Percentiles rank a stretch among this genome's conserved stretches.
Evolutionary conservation across 2,888 invertebrate species (phyloP).

Genomic region (Ganaspis brasiliensis): DNA sequence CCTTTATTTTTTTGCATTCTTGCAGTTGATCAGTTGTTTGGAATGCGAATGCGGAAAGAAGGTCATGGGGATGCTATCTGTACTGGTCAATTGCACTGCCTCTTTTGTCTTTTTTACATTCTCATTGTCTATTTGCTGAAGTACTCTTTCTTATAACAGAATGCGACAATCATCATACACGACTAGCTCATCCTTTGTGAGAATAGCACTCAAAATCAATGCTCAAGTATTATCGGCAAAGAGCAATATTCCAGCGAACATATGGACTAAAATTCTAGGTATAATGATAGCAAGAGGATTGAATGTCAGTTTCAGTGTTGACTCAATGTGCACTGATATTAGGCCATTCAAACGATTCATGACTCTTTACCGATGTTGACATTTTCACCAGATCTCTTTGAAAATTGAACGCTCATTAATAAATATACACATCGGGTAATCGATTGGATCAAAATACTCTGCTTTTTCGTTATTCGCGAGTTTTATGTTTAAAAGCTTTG

Average conservation of each 20-base stretch:
- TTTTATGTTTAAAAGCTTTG: slow-evolving; percentile 1
- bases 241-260: not conserved
- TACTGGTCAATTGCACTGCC: slow-evolving; percentile 50
- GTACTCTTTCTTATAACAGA: not conserved
- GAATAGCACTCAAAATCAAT: not conserved
- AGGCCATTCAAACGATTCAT: slow-evolving; percentile 5
- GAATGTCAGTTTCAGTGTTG: not conserved
- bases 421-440: not conserved
- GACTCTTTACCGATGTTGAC: not conserved
- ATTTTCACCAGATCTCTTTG: slow-evolving; percentile 6
- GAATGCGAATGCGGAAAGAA: slow-evolving; percentile 61
- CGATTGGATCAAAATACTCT: not conserved
- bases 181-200: slow-evolving; percentile 18
- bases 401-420: slow-evolving; percentile 9
- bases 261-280: not conserved
- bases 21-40: no score
- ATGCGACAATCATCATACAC: not conserved
- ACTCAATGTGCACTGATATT: not conserved
- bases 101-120: slow-evolving; percentile 23
- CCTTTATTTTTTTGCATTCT: no score
- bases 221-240: not conserved
- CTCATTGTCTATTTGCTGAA: slow-evolving; percentile 38
- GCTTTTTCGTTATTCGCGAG: not conserved
- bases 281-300: not conserved
- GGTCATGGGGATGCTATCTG: slow-evolving; percentile 66